Conservation (phyloP, 2,113 vertebrate genomes). For the Todiramphus saurophagus region DNA sequence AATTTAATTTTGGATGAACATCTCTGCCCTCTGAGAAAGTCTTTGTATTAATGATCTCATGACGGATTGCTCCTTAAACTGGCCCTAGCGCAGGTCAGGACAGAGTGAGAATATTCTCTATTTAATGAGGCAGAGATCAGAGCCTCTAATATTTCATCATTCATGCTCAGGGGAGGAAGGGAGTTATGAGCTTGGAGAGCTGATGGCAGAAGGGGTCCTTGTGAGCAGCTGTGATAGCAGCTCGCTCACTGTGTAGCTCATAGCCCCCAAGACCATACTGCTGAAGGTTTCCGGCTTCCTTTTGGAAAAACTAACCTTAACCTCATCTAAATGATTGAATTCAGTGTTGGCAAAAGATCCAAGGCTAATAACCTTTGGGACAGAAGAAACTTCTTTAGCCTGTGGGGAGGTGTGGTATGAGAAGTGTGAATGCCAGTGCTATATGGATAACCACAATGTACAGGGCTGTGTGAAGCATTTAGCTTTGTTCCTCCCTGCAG, state of each 20-base stretch:
- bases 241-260: background rate
- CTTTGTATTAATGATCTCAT: slow-evolving; percentile 76
- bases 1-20: slow-evolving; percentile 79
- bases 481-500: background rate
- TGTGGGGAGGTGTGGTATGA: background rate
- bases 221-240: background rate
- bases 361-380: background rate
- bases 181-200: slow-evolving; percentile 22
- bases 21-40: slow-evolving; percentile 68
- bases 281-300: background rate
- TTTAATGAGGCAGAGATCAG: slow-evolving; percentile 79
- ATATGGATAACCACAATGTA: background rate
- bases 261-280: background rate
- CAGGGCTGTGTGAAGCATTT: background rate
- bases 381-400: background rate
- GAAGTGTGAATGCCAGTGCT: background rate
- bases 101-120: slow-evolving; percentile 70
- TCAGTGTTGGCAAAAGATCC: background rate
- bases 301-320: slow-evolving; percentile 34
- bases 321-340: slow-evolving; percentile 11
- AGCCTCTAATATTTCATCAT: slow-evolving; percentile 73
- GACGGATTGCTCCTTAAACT: slow-evolving; percentile 76
- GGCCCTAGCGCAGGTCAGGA: slow-evolving; percentile 69
- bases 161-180: slow-evolving; percentile 33
- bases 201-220: background rate